Conservation (phyloP, 2,113 vertebrate genomes). For the Pithys albifrons region DNA sequence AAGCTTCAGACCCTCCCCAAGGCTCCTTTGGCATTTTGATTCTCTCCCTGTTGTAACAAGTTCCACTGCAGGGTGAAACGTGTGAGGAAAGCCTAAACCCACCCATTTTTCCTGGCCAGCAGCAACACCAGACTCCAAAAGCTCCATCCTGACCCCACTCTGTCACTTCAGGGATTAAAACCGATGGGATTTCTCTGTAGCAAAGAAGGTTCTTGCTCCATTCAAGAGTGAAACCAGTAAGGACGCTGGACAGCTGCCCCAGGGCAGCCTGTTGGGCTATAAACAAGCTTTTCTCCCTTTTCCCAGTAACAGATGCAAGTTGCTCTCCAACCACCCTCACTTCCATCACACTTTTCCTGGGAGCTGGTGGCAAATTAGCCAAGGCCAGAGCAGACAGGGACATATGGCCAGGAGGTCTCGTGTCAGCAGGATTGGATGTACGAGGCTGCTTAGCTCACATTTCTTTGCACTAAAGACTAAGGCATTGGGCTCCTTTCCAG, state of each 20-base stretch:
- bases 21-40: neutral
- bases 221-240: neutral
- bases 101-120: neutral
- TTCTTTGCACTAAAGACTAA: constrained; percentile 34
- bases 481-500: constrained; percentile 36
- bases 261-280: rapidly evolving
- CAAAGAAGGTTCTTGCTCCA: neutral
- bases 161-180: neutral
- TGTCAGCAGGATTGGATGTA: neutral
- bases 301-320: neutral
- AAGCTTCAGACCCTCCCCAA: neutral
- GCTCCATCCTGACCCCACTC: rapidly evolving
- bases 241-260: rapidly evolving
- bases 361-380: neutral
- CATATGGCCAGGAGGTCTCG: neutral
- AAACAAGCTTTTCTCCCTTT: neutral
- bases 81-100: neutral
- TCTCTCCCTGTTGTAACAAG: neutral
- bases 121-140: neutral
- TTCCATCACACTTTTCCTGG: neutral
- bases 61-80: neutral
- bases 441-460: constrained; percentile 15
- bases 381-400: neutral
- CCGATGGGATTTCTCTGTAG: neutral
- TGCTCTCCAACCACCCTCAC: neutral